Conservation (phyloP, 2,113 vertebrate species). For the Drymodes brunneopygia region DNA sequence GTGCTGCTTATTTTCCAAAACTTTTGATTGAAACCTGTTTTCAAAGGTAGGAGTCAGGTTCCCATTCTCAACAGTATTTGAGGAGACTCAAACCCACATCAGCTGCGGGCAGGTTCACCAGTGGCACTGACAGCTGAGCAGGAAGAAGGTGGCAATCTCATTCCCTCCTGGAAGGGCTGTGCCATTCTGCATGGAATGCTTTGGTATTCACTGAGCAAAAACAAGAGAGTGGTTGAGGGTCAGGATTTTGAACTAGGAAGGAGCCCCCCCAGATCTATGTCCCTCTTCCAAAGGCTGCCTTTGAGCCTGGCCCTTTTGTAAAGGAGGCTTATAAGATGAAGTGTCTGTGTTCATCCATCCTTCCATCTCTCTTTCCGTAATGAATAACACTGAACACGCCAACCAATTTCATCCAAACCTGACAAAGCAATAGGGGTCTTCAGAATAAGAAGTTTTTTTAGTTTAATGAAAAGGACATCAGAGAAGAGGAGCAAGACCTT, state of each 20-base stretch:
- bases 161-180: neutral
- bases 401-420: neutral
- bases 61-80: neutral
- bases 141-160: neutral
- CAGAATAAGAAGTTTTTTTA: neutral
- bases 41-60: neutral
- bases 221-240: neutral
- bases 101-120: neutral
- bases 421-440: neutral
- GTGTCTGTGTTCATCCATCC: neutral
- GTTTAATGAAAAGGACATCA: neutral
- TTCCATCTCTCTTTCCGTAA: neutral
- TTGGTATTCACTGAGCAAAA: neutral
- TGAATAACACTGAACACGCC: neutral
- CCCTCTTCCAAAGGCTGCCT: neutral
- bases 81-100: neutral
- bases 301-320: neutral
- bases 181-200: neutral
- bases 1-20: neutral
- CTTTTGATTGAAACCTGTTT: neutral
- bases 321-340: neutral
- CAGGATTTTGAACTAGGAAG: neutral
- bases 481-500: neutral
- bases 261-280: neutral
- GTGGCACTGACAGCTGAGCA: neutral